Evolutionary conservation across 2,797 vertebrate genomes (phyloP).

Genomic region (Halcyon leucocephala): DNA sequence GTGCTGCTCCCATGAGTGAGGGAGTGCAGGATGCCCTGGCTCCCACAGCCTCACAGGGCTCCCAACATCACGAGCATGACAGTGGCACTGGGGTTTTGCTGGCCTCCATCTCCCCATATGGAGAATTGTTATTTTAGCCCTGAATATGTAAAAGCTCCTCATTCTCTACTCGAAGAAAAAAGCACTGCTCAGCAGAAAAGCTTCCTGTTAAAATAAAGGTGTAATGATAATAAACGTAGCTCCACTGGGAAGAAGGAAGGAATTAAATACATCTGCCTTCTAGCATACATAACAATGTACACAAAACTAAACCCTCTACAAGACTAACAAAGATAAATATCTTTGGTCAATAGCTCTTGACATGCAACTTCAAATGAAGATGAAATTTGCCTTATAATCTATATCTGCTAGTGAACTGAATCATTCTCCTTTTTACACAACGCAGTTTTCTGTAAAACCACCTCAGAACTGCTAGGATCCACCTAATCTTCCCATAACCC

Average conservation of each 20-base stretch:
- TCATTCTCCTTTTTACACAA: not conserved
- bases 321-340: not conserved
- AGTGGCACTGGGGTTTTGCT: not conserved
- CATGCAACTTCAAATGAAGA: conserved; percentile 21
- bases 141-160: not conserved
- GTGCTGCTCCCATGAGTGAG: fast-evolving
- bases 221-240: not conserved
- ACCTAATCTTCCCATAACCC: not conserved
- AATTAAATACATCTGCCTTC: not conserved
- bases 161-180: not conserved
- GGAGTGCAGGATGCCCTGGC: not conserved
- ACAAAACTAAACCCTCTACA: not conserved
- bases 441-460: not conserved
- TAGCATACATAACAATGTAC: not conserved
- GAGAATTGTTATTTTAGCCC: not conserved
- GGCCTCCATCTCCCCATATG: not conserved
- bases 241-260: not conserved
- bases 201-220: not conserved
- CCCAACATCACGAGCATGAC: fast-evolving
- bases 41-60: not conserved
- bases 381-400: not conserved
- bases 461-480: not conserved
- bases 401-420: not conserved
- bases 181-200: not conserved
- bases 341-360: not conserved